Evolutionary conservation across 2,888 invertebrate genomes (phyloP).

Genomic region (Amblyjoppa proteus): DNA sequence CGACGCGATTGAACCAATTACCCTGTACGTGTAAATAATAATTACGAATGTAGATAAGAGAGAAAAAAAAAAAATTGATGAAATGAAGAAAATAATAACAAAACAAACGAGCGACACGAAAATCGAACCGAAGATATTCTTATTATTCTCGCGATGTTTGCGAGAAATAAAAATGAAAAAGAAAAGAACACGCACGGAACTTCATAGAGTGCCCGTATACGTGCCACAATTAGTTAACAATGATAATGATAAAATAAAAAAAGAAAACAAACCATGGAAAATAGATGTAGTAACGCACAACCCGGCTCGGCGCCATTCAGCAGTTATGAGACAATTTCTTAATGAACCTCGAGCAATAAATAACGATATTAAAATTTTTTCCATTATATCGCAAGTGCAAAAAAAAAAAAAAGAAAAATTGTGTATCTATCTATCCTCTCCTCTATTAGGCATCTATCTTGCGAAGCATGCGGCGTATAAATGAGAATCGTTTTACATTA

Average conservation of each 20-base stretch:
- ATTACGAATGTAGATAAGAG: slow-evolving; percentile 60
- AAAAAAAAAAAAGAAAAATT: slow-evolving; percentile 16
- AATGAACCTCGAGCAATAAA: slow-evolving; percentile 70
- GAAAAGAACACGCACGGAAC: slow-evolving; percentile 15
- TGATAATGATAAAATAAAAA: slow-evolving; percentile 11
- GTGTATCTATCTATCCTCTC: slow-evolving; percentile 12
- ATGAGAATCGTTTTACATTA: neutral
- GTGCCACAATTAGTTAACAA: slow-evolving; percentile 21
- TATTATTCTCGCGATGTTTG: slow-evolving; percentile 26
- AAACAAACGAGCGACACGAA: neutral
- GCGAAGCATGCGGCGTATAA: too few relatives aligned
- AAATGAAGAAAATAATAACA: slow-evolving; percentile 61
- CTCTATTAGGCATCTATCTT: neutral
- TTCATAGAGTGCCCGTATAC: slow-evolving; percentile 15
- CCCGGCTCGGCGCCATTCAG: slow-evolving; percentile 53
- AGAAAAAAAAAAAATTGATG: neutral
- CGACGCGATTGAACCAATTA: slow-evolving; percentile 70
- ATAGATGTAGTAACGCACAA: slow-evolving; percentile 62
- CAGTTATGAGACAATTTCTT: slow-evolving; percentile 60
- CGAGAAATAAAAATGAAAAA: slow-evolving; percentile 5
- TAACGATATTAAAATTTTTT: slow-evolving; percentile 67
- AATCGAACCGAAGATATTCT: slow-evolving; percentile 25
- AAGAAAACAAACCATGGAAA: slow-evolving; percentile 29
- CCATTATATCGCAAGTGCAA: slow-evolving; percentile 59
- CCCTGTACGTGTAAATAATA: slow-evolving; percentile 75